Evolutionary conservation across 2,888 invertebrate genomes (phyloP), one percentile per base, ranked within the genome.

Genomic region (Monoplex corrugatus): DNA sequence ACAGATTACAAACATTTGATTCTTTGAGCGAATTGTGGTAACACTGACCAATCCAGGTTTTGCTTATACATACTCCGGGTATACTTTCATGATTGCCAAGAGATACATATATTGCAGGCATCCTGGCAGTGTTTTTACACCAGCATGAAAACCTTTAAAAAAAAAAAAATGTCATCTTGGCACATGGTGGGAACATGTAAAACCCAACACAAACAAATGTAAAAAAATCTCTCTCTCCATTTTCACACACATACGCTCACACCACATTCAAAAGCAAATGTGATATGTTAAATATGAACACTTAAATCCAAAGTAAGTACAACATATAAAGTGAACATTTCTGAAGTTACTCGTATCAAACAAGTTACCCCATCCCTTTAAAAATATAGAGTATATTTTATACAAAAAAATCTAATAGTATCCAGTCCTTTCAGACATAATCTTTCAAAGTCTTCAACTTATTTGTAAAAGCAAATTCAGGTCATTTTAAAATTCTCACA

Each of bases 241-340:
- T 80, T 78, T 40, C 23, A 23, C 68, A 68, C 28, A 43, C 78
- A 80, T 28, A 23, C 68, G 32, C 68, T 28, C 28, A 28, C 40
- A 40, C 32, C 43, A 80, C 78, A 43, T 80, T 23, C 78, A 80
- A 80, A 80, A 80, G 78, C 40, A 80, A 80, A 80, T 80, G 78
- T 43, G 78, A 80, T 80, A 80, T 80, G 78, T 80, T 13, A 80
- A 40, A 80, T 43, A 80, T 19, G 78, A 80, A 80, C 78, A 80
- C 43, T 80, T 28, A 6, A 43, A 32, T 40, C 28, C 10, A 43
- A 40, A 80, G 8, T 80, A 75, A 75, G 75, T 75, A 38, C 75
- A 35, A 10, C 13, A 23, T 68, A 68, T 68, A 75, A 38, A 75
- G 38, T 28, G 40, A 23, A 5, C 16, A 19, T 3, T 78, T 32